phyloP scores from a whole-genome alignment of 1,140 invertebrate species.

The Eriosoma lanigerum region DNA sequence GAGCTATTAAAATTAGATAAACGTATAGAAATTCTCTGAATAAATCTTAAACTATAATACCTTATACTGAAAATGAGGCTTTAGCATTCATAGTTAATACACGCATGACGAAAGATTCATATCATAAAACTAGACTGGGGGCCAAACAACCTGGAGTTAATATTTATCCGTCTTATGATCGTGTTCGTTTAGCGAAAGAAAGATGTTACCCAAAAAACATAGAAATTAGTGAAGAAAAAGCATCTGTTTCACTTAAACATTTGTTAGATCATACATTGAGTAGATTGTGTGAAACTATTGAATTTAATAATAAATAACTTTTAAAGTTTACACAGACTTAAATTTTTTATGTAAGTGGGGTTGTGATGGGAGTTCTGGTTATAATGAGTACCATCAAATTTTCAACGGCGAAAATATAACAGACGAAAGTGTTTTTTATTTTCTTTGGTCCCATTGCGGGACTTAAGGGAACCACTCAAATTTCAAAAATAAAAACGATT shows the following conservation, averaged over 20 bases:
- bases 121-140: background rate
- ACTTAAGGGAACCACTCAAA: too few relatives aligned
- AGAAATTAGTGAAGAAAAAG: conserved; percentile 18
- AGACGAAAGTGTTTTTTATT: conserved; percentile 55
- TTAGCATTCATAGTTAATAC: background rate
- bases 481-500: conserved; percentile 21
- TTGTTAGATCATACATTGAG: conserved; percentile 8
- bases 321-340: background rate
- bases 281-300: background rate
- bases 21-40: too few relatives aligned
- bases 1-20: background rate
- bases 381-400: background rate
- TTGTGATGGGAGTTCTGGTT: conserved; percentile 55
- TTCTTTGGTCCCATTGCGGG: conserved; percentile 51
- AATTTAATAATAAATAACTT: too few relatives aligned
- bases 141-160: background rate
- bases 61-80: too few relatives aligned
- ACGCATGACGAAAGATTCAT: conserved; percentile 17
- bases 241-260: background rate
- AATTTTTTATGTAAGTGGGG: conserved; percentile 56
- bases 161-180: too few relatives aligned
- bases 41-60: too few relatives aligned
- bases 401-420: background rate
- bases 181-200: conserved; percentile 13
- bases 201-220: conserved; percentile 22